These are phyloP conservation scores for Paraescarpia echinospica DNA, from an alignment of 1,140 invertebrate genomes.

Conservation along the genomic window DNA sequence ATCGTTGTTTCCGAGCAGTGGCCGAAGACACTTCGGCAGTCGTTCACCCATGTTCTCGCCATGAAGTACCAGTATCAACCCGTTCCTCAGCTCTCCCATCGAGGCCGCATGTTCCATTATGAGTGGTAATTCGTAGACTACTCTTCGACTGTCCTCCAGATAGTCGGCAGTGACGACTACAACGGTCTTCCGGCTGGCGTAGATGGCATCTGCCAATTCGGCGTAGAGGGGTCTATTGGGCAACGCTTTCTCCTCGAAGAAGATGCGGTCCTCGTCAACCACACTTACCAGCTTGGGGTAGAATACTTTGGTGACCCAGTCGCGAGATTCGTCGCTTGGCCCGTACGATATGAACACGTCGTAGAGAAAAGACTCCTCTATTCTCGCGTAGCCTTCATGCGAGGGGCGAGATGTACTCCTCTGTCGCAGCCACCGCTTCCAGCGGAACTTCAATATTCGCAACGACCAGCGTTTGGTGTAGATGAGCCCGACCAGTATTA, in stretches of 20 bases:
- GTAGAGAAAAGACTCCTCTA: neutral
- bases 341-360: neutral
- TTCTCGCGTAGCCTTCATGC: neutral
- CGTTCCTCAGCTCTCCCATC: neutral
- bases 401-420: neutral
- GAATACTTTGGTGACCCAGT: neutral
- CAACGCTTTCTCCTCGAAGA: neutral
- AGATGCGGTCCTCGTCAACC: neutral
- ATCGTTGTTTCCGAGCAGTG: neutral
- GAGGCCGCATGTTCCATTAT: neutral
- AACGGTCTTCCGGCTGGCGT: neutral
- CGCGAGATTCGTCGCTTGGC: neutral
- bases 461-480: neutral
- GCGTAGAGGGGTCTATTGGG: neutral
- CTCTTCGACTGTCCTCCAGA: neutral
- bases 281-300: neutral
- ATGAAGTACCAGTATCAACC: neutral
- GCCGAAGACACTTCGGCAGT: neutral
- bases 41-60: neutral
- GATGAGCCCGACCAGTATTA: neutral
- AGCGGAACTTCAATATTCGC: neutral
- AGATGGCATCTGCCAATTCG: neutral
- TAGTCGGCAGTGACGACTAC: neutral
- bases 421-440: neutral
- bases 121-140: neutral